A percentile compares a stretch with the other conserved stretches of the same genome.
These are phyloP conservation scores for Crocidura indochinensis DNA, from an alignment of 2,797 vertebrate genomes.

Conservation along the genomic window DNA sequence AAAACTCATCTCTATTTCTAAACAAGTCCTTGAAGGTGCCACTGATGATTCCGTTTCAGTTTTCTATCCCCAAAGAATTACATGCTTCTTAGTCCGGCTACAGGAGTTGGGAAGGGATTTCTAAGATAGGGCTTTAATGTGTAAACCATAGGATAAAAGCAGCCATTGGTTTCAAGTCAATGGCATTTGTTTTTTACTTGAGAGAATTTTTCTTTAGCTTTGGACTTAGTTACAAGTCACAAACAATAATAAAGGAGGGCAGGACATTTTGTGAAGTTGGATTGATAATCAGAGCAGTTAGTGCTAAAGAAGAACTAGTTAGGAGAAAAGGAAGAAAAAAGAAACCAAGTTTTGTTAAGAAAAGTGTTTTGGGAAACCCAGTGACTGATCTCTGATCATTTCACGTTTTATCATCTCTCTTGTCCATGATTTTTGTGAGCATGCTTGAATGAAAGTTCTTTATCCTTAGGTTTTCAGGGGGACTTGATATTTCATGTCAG, in stretches of 20 bases:
- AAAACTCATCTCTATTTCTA: conserved; percentile 77
- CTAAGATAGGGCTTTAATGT: conserved; percentile 72
- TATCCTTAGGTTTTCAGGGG: background rate
- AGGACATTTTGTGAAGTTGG: background rate
- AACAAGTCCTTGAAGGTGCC: conserved; percentile 60
- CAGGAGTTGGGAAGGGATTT: conserved; percentile 67
- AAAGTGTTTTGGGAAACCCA: conserved; percentile 13
- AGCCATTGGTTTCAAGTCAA: conserved; percentile 72
- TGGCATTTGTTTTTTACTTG: background rate
- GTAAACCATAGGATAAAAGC: conserved; percentile 74
- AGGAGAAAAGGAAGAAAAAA: background rate
- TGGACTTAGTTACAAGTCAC: background rate
- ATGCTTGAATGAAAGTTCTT: conserved; percentile 21
- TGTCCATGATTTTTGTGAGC: conserved; percentile 22
- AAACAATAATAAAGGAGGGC: background rate
- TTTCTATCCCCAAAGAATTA: conserved; percentile 66
- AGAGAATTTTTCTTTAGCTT: conserved; percentile 56
- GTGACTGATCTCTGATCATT: background rate
- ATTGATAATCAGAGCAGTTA: background rate
- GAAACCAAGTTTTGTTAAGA: background rate
- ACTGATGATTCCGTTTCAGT: conserved; percentile 55
- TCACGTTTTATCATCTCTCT: background rate
- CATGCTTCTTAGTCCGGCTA: conserved; percentile 50
- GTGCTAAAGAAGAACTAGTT: background rate
- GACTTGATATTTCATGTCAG: conserved; percentile 32